Base-by-base conservation (phyloP, 2,888 invertebrate genomes). In the Agapetus fuscipes region DNA sequence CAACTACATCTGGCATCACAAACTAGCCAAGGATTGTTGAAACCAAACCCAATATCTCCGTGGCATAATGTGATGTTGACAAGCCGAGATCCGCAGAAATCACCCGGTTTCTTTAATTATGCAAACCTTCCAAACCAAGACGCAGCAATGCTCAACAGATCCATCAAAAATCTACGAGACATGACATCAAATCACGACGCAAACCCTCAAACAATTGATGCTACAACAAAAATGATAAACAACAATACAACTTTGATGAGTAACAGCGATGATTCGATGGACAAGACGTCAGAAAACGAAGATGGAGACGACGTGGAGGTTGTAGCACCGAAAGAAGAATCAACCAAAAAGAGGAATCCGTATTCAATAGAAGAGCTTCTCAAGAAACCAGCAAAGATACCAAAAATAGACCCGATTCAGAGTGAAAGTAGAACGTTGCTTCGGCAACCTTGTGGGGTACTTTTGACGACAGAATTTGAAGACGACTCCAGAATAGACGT, bases 351-450 rank as follows among this genome's bases (percentile, higher is more conserved):
- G 58, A 76, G 81, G 46, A 88, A 86, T 56, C 87, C 88, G 0
- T 90, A 89, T 55, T 88, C 88, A 2, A 90, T 90, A 55, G 89
- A 88, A 51, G 89, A 89, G 54, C 59, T 89, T 6, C 56, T 89
- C 17, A 89, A 88, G 56, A 86, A 86, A 51, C 86, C 86, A 0
- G 80, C 78, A 47, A 81, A 79, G 54, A 74, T 74, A 51, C 60
- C 62, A 7, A 49, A 49, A 30, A 49, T 52, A 10, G 59, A 58
- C 38, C 55, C 60, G 54, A 34, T 33, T 27, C 29, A 31, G 10
- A 27, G 32, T 10, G 25, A 35, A 11, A 34, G 37, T 15, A 35
- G 55, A 43, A 64, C 68, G 36, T 66, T 71, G 35, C 60, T 74
- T 5, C 60, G 75, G 13, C 76, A 76, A 48, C 76, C 76, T 0